Conservation (phyloP, 2,113 vertebrate species). For the Ptyas mucosa region DNA sequence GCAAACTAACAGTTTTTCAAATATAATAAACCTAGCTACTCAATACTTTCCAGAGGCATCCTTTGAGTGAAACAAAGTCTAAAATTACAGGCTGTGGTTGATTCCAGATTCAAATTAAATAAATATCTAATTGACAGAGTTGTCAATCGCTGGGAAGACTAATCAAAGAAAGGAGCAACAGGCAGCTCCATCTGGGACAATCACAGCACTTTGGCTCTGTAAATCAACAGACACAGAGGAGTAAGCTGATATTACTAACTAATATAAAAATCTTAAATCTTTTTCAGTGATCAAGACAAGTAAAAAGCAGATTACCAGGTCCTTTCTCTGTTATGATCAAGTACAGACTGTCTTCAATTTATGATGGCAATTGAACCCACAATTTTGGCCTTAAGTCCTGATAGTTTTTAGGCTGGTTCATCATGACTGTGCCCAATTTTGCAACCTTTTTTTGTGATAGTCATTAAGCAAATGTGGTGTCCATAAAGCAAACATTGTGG, state of each 20-base stretch:
- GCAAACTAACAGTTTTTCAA: neutral
- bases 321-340: neutral
- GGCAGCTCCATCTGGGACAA: neutral
- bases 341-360: neutral
- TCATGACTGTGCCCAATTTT: too few relatives aligned
- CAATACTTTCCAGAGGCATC: neutral
- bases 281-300: neutral
- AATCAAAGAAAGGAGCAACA: neutral
- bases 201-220: neutral
- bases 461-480: too few relatives aligned
- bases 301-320: neutral
- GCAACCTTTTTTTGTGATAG: too few relatives aligned
- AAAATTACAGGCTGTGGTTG: neutral
- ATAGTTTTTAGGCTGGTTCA: too few relatives aligned
- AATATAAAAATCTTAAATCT: neutral
- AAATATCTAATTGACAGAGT: neutral
- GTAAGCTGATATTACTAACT: neutral
- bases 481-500: too few relatives aligned
- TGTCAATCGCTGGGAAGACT: neutral
- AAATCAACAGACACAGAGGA: neutral
- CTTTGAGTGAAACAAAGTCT: neutral
- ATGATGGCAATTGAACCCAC: too few relatives aligned
- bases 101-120: neutral
- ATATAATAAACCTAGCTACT: neutral
- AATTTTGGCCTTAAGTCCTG: too few relatives aligned